A percentile compares a stretch with the other conserved stretches of the same genome.
phyloP scores from a whole-genome alignment of 30 jellyfish, hydroid and myxozoan species.

The Calvadosia cruxmelitensis region DNA sequence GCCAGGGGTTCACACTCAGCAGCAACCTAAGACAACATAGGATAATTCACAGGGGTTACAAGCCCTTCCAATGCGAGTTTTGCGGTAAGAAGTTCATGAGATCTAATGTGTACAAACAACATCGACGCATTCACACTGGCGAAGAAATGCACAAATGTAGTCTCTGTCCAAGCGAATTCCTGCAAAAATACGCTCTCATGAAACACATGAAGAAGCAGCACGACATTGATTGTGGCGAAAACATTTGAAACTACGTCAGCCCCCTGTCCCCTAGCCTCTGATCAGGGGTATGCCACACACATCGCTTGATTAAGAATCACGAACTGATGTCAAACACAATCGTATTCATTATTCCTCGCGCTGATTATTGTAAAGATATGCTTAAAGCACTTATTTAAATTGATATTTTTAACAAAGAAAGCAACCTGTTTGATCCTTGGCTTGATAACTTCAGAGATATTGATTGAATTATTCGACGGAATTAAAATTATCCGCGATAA shows the following conservation, averaged over 20 bases:
- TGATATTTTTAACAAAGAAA: no score
- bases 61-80: conserved; percentile 94
- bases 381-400: no score
- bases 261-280: no score
- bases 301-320: no score
- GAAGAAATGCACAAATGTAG: conserved; percentile 96
- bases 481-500: no score
- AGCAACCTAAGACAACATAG: conserved; percentile 95
- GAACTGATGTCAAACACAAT: no score
- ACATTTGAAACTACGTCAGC: conserved; percentile 19
- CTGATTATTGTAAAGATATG: no score
- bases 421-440: no score
- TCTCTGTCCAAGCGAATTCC: conserved; percentile 92
- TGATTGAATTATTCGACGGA: no score
- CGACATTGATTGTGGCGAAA: conserved; percentile 78
- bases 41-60: conserved; percentile 91
- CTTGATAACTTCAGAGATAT: no score
- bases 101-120: conserved; percentile 95
- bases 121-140: conserved; percentile 92
- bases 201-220: conserved; percentile 96
- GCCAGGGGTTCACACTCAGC: conserved; percentile 97
- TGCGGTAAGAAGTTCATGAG: conserved; percentile 98
- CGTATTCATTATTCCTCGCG: no score
- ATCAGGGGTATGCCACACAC: no score
- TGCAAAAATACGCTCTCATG: conserved; percentile 88